Evolutionary conservation across 2,797 vertebrate species (phyloP), one percentile per base, ranked within the genome.

Genomic region (Mormyrus proboscirostris): DNA sequence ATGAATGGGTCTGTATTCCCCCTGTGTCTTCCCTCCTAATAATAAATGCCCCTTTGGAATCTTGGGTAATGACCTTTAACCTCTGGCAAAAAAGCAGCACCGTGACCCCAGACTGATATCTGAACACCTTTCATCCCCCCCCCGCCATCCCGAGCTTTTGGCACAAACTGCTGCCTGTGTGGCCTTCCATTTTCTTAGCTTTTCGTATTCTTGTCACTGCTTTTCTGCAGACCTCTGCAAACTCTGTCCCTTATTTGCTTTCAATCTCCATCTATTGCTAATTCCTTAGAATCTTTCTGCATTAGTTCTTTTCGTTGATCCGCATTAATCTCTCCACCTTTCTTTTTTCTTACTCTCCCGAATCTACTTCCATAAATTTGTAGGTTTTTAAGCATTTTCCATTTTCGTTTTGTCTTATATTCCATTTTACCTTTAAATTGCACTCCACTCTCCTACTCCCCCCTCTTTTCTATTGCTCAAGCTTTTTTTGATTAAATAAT

Each of bases 1-100:
- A 7, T 90, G 50, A 89, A 57, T 50, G 90, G 57, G 6, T 86
- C 88, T 86, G 14, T 90, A 50, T 88, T 62, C 89, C 69, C 89
- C 90, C 79, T 91, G 91, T 92, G 25, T 93, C 90, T 91, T 8
- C 90, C 82, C 57, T 89, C 88, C 86, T 92, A 95, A 95, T 96
- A 95, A 96, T 96, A 89, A 91, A 90, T 92, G 92, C 91, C 93
- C 92, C 91, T 92, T 94, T 92, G 87, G 90, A 92, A 92, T 92
- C 87, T 91, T 92, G 90, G 92, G 90, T 92, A 93, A 91, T 93
- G 91, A 94, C 90, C 92, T 95, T 95, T 96, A 96, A 96, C 95
- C 95, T 93, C 90, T 95, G 94, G 94, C 94, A 96, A 92, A 94
- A 91, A 94, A 89, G 93, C 93, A 95, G 95, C 95, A 96, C 95